These are phyloP conservation scores for Calyptomena viridis DNA, from an alignment of 2,113 vertebrate species.

Conservation along the genomic window DNA sequence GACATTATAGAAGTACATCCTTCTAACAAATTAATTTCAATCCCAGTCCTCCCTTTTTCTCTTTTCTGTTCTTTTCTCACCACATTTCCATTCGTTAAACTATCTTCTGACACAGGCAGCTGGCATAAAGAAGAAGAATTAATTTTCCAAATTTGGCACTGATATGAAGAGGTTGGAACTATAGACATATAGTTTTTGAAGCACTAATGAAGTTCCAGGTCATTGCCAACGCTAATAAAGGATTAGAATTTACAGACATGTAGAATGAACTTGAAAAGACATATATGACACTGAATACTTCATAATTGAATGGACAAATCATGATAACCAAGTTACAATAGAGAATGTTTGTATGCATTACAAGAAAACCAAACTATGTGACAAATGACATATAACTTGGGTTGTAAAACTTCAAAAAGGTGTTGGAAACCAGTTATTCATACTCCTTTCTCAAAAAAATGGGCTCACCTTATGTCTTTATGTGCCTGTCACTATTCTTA, in stretches of 20 bases:
- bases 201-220: neutral
- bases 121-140: constrained; percentile 6
- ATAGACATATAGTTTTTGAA: neutral
- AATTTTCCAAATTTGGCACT: neutral
- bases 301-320: neutral
- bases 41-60: neutral
- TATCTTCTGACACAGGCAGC: neutral
- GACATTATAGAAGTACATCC: neutral
- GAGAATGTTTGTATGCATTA: neutral
- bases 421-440: neutral
- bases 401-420: neutral
- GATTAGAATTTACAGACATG: constrained; percentile 6
- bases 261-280: constrained; percentile 21
- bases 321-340: neutral
- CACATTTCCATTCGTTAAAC: neutral
- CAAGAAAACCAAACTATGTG: neutral
- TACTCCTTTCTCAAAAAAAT: neutral
- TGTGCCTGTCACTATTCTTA: neutral
- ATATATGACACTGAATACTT: neutral
- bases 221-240: neutral
- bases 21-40: neutral
- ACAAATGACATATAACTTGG: neutral
- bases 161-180: neutral
- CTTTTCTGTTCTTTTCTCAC: neutral
- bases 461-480: neutral